Conservation (phyloP, 2,797 vertebrate species). For the Enteromius viviparus region DNA sequence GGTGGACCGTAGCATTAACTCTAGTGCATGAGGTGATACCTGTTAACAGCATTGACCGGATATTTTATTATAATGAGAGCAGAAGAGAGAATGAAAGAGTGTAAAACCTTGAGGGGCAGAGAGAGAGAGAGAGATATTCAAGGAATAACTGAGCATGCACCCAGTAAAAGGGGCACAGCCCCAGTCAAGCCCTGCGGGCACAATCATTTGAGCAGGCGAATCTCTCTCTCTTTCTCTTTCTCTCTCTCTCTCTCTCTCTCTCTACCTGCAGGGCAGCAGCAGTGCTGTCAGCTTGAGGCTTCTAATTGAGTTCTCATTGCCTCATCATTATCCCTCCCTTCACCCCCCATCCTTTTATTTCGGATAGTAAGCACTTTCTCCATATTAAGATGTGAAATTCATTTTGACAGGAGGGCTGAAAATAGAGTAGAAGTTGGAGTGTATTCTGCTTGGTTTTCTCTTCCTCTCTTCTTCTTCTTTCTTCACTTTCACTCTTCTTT, state of each 20-base stretch:
- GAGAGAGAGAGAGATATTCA: conserved; percentile 58
- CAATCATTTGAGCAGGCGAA: conserved; percentile 72
- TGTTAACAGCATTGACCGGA: conserved; percentile 34
- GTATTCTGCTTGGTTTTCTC: conserved; percentile 66
- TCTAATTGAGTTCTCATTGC: conserved; percentile 86
- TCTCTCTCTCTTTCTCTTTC: conserved; percentile 40
- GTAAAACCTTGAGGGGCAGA: conserved; percentile 22
- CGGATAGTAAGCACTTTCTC: conserved; percentile 88
- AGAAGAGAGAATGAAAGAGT: conserved; percentile 36
- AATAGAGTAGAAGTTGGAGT: conserved; percentile 76
- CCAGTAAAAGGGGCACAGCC: conserved; percentile 69
- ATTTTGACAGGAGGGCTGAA: conserved; percentile 79
- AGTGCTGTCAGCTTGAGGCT: conserved; percentile 83
- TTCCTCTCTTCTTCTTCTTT: conserved; percentile 15
- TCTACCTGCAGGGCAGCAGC: conserved; percentile 84
- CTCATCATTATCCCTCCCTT: conserved; percentile 79
- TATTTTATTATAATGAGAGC: conserved; percentile 16
- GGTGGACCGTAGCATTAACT: neutral
- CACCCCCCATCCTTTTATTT: conserved; percentile 70
- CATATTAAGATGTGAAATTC: conserved; percentile 87
- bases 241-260: conserved; percentile 61
- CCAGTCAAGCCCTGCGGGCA: conserved; percentile 60
- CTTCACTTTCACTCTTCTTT: conserved; percentile 40
- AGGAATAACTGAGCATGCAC: conserved; percentile 52
- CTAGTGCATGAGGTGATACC: conserved; percentile 47